Evolutionary conservation across 2,888 invertebrate species (phyloP).

Genomic region (Deilephila elpenor): DNA sequence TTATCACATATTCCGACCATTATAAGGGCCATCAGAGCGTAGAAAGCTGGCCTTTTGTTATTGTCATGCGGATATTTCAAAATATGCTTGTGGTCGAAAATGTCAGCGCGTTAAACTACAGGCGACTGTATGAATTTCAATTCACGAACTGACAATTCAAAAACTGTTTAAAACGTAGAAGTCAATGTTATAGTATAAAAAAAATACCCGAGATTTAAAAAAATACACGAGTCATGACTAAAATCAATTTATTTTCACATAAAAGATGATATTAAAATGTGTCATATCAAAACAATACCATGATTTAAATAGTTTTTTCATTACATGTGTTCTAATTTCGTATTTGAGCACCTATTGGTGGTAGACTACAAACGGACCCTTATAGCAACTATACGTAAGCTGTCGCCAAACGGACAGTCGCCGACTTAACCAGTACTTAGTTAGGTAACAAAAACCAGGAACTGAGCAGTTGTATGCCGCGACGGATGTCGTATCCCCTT

Average conservation of each 20-base stretch:
- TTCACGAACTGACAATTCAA: neutral
- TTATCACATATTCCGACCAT: constrained; percentile 62
- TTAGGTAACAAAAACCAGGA: constrained; percentile 26
- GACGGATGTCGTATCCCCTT: constrained; percentile 5
- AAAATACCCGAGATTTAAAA: too few species aligned
- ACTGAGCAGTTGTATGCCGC: constrained; percentile 41
- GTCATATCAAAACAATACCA: too few species aligned
- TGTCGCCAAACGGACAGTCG: neutral
- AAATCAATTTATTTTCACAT: too few species aligned
- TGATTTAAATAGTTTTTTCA: too few species aligned
- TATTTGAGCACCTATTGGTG: too few species aligned
- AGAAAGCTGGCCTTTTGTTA: constrained; percentile 55
- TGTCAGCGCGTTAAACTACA: neutral
- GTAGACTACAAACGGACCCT: too few species aligned
- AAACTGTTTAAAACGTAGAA: neutral
- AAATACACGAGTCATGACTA: too few species aligned
- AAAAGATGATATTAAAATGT: too few species aligned
- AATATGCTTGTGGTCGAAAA: neutral
- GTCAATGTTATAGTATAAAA: neutral
- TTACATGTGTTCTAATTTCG: too few species aligned
- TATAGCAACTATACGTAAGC: too few species aligned
- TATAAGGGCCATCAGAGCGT: constrained; percentile 62
- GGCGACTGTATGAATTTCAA: neutral
- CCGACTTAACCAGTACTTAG: constrained; percentile 2
- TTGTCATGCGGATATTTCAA: constrained; percentile 16